Evolutionary conservation across 2,113 vertebrate species (phyloP).

Genomic region (Leuciscus idus): DNA sequence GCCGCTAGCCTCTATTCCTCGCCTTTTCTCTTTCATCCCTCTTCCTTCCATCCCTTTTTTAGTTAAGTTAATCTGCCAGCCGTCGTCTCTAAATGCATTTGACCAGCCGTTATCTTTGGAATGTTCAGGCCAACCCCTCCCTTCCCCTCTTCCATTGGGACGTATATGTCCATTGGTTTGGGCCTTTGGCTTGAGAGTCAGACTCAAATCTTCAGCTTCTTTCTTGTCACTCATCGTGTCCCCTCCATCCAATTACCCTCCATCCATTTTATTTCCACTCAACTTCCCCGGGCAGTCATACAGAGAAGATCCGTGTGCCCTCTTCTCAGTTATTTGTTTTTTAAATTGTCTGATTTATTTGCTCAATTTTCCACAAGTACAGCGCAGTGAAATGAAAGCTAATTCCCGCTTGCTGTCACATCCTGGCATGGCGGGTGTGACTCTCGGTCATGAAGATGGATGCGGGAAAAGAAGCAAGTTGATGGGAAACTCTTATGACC

Average conservation of each 20-base stretch:
- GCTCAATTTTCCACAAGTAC: slow-evolving; percentile 26
- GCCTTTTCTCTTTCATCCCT: slow-evolving; percentile 50
- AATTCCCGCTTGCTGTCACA: slow-evolving; percentile 36
- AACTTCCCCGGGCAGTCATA: neutral
- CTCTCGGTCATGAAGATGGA: slow-evolving; percentile 41
- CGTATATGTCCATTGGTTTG: neutral
- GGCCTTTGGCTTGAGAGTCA: slow-evolving; percentile 17
- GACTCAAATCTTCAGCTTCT: neutral
- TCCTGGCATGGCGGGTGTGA: slow-evolving; percentile 62
- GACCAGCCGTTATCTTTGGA: slow-evolving; percentile 16
- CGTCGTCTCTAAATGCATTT: neutral
- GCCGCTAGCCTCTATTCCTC: slow-evolving; percentile 62
- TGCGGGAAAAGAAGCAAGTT: slow-evolving; percentile 63
- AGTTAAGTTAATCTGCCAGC: slow-evolving; percentile 19
- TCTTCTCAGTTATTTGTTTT: slow-evolving; percentile 45
- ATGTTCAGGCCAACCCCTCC: neutral
- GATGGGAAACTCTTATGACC: slow-evolving; percentile 69
- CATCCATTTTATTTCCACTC: slow-evolving; percentile 3
- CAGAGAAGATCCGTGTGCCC: neutral
- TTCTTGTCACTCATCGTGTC: neutral
- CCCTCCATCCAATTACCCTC: slow-evolving; percentile 5
- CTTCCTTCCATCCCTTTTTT: slow-evolving; percentile 11
- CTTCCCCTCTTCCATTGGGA: slow-evolving; percentile 15
- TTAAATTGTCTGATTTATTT: slow-evolving; percentile 31
- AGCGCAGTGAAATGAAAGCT: slow-evolving; percentile 14